Conservation (phyloP, 2,797 vertebrate species). For the Threskiornis aethiopicus region DNA sequence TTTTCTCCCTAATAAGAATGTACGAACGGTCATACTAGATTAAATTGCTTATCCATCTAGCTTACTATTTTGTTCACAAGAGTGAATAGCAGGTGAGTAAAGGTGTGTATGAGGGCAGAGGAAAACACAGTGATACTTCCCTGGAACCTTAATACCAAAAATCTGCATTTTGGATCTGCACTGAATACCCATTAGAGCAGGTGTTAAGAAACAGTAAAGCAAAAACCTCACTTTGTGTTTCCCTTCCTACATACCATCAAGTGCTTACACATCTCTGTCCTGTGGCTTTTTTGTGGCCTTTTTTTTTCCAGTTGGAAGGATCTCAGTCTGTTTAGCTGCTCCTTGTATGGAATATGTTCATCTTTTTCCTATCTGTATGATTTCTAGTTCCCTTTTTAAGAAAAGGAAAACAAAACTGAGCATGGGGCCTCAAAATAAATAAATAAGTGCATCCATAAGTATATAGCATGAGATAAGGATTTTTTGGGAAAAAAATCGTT, state of each 20-base stretch:
- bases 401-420: background rate
- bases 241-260: background rate
- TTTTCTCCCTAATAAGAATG: background rate
- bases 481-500: fast-evolving
- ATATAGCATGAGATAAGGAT: background rate
- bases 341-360: fast-evolving
- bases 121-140: background rate
- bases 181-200: background rate
- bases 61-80: background rate
- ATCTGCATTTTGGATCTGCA: background rate
- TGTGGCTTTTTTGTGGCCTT: background rate
- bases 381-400: background rate
- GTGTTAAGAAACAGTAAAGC: background rate
- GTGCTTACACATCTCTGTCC: background rate
- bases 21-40: background rate
- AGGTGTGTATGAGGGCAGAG: background rate
- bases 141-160: background rate
- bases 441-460: fast-evolving
- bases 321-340: background rate
- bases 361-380: background rate
- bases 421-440: background rate
- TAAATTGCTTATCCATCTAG: background rate
- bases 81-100: background rate
- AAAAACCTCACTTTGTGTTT: background rate
- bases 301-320: background rate